These are phyloP conservation scores for Darevskia mixta DNA, from an alignment of 2,797 vertebrate species.

Conservation along the genomic window DNA sequence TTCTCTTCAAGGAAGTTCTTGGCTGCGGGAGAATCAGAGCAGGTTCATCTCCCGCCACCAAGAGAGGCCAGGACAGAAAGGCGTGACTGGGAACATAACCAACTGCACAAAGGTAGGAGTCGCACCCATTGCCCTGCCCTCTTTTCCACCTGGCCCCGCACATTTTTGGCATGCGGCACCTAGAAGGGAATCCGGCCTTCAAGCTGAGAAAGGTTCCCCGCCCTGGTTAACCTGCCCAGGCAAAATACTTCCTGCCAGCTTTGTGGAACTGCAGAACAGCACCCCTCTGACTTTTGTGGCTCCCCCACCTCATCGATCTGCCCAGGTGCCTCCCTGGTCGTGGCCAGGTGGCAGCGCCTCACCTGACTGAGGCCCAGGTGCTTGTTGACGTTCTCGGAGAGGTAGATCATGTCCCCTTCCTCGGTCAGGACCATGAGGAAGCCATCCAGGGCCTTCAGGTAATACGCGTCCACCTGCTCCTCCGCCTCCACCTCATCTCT, in stretches of 20 bases:
- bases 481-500: slow-evolving; percentile 66
- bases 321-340: not conserved
- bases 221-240: not conserved
- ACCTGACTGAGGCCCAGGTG: slow-evolving; percentile 87
- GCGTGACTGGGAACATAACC: too few species aligned
- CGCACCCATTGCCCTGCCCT: too few species aligned
- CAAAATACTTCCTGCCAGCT: not conserved
- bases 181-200: too few species aligned
- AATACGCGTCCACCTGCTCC: slow-evolving; percentile 82
- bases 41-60: not conserved
- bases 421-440: slow-evolving; percentile 88
- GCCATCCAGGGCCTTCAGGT: slow-evolving; percentile 85
- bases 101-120: too few species aligned
- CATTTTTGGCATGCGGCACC: too few species aligned
- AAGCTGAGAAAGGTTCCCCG: too few species aligned
- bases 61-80: too few species aligned
- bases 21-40: not conserved
- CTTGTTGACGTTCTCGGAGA: slow-evolving; percentile 88
- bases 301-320: too few species aligned
- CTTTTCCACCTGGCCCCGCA: too few species aligned
- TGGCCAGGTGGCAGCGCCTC: slow-evolving; percentile 10
- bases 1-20: not conserved
- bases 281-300: fast-evolving
- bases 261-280: not conserved
- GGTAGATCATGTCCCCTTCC: slow-evolving; percentile 89